Conservation (phyloP, 2,888 invertebrate species). For the Scaeva pyrastri region DNA sequence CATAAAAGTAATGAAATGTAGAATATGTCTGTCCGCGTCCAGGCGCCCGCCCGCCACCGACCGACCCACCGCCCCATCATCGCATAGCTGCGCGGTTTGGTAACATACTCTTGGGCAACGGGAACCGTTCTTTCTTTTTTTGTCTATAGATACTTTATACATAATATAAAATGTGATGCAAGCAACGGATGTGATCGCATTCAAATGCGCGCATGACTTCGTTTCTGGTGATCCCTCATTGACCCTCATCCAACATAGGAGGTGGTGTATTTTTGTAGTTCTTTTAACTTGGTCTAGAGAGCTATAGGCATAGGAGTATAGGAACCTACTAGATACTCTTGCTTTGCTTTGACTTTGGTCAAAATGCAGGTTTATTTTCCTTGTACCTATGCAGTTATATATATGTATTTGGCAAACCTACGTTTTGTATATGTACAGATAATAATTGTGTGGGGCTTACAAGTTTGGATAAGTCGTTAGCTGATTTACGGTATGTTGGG, state of each 20-base stretch:
- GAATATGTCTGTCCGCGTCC: conserved; percentile 51
- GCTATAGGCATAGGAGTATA: too few relatives aligned
- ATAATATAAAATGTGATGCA: too few relatives aligned
- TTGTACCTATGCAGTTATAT: not conserved
- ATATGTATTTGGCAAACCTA: not conserved
- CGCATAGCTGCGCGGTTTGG: conserved; percentile 3
- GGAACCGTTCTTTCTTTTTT: conserved; percentile 43
- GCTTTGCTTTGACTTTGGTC: conserved; percentile 39
- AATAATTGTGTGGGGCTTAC: conserved; percentile 38
- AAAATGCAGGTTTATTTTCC: conserved; percentile 49
- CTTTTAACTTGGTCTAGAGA: not conserved
- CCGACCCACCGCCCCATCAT: too few relatives aligned
- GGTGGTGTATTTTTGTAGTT: not conserved
- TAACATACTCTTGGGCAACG: conserved; percentile 60
- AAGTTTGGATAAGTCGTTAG: conserved; percentile 39
- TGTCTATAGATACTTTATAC: not conserved
- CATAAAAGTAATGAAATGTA: conserved; percentile 73
- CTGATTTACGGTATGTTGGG: conserved; percentile 55
- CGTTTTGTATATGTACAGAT: not conserved
- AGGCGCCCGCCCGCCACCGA: not conserved
- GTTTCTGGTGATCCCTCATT: conserved; percentile 73
- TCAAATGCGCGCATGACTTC: conserved; percentile 64
- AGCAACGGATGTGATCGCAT: conserved; percentile 66
- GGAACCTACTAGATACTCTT: too few relatives aligned
- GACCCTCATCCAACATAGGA: conserved; percentile 63